Percentiles rank a stretch among this genome's conserved stretches.
Evolutionary conservation across 2,797 vertebrate genomes (phyloP).

Genomic region (Peromyscus melanophrys): DNA sequence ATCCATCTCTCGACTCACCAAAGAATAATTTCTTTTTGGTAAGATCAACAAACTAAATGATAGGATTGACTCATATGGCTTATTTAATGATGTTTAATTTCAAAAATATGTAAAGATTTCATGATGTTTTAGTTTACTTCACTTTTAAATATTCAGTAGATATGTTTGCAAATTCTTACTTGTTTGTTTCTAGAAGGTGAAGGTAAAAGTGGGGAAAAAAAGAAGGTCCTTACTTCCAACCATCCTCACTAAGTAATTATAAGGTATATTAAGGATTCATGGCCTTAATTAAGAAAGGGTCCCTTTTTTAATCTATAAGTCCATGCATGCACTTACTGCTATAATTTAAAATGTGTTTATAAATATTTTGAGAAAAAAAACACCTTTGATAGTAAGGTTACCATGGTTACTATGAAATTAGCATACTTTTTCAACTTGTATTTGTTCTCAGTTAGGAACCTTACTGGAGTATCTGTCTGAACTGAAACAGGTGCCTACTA

Average conservation of each 20-base stretch:
- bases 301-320: constrained; percentile 6
- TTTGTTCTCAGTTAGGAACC: neutral
- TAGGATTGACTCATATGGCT: neutral
- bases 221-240: constrained; percentile 40
- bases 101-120: neutral
- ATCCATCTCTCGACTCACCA: neutral
- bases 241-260: constrained; percentile 37
- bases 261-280: neutral
- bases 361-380: neutral
- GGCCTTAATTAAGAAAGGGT: constrained; percentile 47
- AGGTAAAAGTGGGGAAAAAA: neutral
- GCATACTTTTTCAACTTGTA: neutral
- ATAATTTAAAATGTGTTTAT: constrained; percentile 38
- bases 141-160: neutral
- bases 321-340: neutral
- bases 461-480: neutral
- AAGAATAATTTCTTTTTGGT: neutral
- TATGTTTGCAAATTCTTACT: constrained; percentile 39
- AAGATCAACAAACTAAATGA: neutral
- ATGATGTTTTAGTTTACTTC: neutral
- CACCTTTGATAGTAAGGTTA: neutral
- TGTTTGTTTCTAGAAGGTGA: constrained; percentile 14
- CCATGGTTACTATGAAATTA: neutral
- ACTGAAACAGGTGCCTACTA: neutral
- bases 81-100: neutral